Percentiles rank a stretch among this genome's conserved stretches.
Evolutionary conservation across 92 coral and sea anemone genomes (phyloP).

Genomic region (Pocillopora meandrina): DNA sequence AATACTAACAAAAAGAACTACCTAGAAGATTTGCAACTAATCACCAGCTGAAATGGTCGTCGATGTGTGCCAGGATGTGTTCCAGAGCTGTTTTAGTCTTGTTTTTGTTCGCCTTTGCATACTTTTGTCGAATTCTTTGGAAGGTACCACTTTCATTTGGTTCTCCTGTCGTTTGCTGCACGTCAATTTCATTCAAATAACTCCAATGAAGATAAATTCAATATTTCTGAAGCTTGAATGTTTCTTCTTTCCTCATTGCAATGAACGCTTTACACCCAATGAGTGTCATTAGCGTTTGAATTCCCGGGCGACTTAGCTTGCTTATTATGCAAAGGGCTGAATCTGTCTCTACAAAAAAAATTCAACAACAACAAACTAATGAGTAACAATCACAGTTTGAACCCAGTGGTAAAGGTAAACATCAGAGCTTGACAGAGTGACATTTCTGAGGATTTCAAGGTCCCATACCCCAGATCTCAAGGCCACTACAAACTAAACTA

Average conservation of each 20-base stretch:
- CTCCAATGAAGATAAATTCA: not conserved
- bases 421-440: too few relatives aligned
- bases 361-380: too few relatives aligned
- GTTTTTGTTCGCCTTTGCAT: slow-evolving; percentile 2
- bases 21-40: not conserved
- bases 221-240: not conserved
- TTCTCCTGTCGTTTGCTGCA: not conserved
- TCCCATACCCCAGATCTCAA: too few relatives aligned
- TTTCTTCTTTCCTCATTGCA: not conserved
- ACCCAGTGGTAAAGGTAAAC: too few relatives aligned
- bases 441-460: too few relatives aligned
- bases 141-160: not conserved
- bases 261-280: slow-evolving; percentile 23
- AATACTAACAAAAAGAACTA: not conserved
- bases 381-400: too few relatives aligned
- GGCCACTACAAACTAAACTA: too few relatives aligned
- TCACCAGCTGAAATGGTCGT: not conserved
- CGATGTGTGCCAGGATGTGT: not conserved
- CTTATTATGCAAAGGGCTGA: not conserved
- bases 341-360: slow-evolving; percentile 27
- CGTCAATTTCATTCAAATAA: not conserved
- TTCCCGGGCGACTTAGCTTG: slow-evolving; percentile 24
- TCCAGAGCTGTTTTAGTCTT: not conserved
- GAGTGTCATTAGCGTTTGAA: slow-evolving; percentile 3
- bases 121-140: not conserved